Evolutionary conservation across 1,140 invertebrate species (phyloP).

Genomic region (Bursaphelenchus mucronatus): DNA sequence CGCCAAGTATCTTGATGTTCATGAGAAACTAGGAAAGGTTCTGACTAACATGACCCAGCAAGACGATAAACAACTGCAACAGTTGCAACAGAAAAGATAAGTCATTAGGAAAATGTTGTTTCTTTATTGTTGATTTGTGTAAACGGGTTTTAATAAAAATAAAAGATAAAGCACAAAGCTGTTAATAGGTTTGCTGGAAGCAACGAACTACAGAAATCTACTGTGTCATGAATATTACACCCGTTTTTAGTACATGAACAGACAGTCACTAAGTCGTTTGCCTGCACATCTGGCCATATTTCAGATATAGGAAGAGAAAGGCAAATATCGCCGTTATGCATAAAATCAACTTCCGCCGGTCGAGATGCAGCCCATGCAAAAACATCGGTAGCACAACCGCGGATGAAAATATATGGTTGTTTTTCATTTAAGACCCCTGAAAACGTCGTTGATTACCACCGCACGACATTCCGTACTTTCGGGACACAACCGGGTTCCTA

Average conservation of each 20-base stretch:
- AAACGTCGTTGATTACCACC: not conserved
- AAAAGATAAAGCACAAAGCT: not conserved
- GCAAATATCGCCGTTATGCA: constrained; percentile 36
- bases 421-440: constrained; percentile 40
- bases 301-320: constrained; percentile 30
- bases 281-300: constrained; percentile 37
- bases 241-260: constrained; percentile 34
- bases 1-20: constrained; percentile 47
- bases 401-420: constrained; percentile 39
- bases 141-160: not conserved
- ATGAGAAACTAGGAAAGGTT: constrained; percentile 45
- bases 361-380: constrained; percentile 39
- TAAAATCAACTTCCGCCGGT: constrained; percentile 39
- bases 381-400: constrained; percentile 44
- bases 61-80: constrained; percentile 35
- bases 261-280: constrained; percentile 34
- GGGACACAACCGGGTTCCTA: no score
- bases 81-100: constrained; percentile 22
- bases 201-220: constrained; percentile 4
- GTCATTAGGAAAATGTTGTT: constrained; percentile 9
- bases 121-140: constrained; percentile 16
- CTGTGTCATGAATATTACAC: constrained; percentile 29
- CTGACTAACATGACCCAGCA: constrained; percentile 51
- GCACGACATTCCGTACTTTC: no score
- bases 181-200: not conserved